Base-by-base conservation (phyloP, 2,888 invertebrate species). In the Acrobasis consociella region DNA sequence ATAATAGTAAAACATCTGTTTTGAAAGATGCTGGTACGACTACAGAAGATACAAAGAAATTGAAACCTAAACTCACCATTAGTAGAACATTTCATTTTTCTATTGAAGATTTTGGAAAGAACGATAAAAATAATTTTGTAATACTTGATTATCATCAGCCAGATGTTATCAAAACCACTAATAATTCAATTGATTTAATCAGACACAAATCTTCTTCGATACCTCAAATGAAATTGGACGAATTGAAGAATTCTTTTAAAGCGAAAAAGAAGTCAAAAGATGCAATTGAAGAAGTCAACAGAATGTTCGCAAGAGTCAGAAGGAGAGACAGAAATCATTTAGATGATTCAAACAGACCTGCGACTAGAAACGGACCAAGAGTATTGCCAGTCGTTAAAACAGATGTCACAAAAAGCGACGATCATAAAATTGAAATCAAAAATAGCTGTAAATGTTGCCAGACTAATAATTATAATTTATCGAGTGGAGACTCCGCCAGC, bases 161-260 rank as follows among this genome's bases (percentile, higher is more conserved):
- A 9, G 74, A 82, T 16, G 69, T 69, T 5, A 46, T 52, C 0
- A 72, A 63, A 37, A 67, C 68, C n/a, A 78, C 73, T 0, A 72
- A 73, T 38, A 73, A 73, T 46, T 72, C 75, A 1, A 70, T 81
- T 5, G 79, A 83, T 62, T 64, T 89, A 9, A 74, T 75, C 1
- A 87, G 86, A 67, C 82, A 81, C 10, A 91, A 91, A 63, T 90
- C 91, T 0, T 89, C 85, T 1, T 91, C 91, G 0, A 85, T 90
- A 63, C 91, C 91, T 0, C 90, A 86, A 78, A 91, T 90, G 89
- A 90, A 89, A 64, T 66, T 88, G n/a, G 91, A 91, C 46, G 88
- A 90, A 66, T 63, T 89, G 0, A 90, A 86, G 64, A 74, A 87
- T 37, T 81, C 81, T 2, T 65, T 87, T 1, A 90, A 83, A 75